These are phyloP conservation scores for Chunga burmeisteri DNA, from an alignment of 2,113 vertebrate genomes.

Conservation along the genomic window DNA sequence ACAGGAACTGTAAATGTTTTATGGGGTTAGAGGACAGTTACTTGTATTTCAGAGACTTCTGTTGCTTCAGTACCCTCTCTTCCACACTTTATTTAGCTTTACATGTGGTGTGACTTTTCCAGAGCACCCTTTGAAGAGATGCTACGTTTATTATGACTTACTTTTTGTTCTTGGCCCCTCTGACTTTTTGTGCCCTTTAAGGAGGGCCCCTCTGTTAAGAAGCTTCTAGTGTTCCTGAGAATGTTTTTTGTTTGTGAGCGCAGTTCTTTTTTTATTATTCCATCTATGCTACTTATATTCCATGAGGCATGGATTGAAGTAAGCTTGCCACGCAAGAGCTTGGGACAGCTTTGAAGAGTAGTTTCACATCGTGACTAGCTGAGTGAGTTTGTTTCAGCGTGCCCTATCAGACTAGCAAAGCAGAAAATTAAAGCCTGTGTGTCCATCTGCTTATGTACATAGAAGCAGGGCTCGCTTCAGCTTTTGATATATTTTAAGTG, in stretches of 20 bases:
- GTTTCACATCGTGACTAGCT: background rate
- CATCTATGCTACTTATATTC: background rate
- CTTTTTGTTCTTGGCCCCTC: background rate
- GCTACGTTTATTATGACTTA: background rate
- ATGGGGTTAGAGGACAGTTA: background rate
- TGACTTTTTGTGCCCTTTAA: background rate
- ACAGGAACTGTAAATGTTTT: background rate
- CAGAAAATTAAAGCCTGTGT: background rate
- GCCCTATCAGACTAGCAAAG: background rate
- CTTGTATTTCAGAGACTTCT: background rate
- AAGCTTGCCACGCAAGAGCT: background rate
- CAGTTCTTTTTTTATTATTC: background rate
- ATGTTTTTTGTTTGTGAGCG: background rate
- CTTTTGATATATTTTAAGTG: background rate
- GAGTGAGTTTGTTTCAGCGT: background rate
- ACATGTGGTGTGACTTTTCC: background rate
- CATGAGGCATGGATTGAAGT: background rate
- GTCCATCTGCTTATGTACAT: background rate
- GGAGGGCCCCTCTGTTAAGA: background rate
- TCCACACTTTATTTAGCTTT: background rate
- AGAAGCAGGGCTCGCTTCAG: background rate
- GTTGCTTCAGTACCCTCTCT: background rate
- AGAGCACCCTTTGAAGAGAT: background rate
- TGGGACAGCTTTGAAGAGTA: background rate
- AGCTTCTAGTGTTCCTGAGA: background rate